phyloP scores from a whole-genome alignment of 1,140 invertebrate species.

The Teleogryllus occipitalis region DNA sequence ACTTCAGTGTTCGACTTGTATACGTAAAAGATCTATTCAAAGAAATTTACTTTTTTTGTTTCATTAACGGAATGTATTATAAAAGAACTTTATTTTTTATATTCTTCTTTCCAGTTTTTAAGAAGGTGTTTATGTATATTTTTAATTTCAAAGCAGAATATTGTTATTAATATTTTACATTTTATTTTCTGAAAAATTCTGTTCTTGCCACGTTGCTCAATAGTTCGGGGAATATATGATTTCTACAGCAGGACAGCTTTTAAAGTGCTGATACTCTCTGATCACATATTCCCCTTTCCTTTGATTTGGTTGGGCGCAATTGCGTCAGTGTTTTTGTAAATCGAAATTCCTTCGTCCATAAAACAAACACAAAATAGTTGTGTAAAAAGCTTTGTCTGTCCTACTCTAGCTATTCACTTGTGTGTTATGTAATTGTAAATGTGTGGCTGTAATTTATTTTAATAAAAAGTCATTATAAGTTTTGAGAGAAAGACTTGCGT shows the following conservation, averaged over 20 bases:
- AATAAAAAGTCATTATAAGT: constrained; percentile 34
- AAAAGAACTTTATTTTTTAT: constrained; percentile 3
- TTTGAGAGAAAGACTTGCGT: constrained; percentile 8
- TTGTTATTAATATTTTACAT: constrained; percentile 2
- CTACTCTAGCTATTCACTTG: constrained; percentile 7
- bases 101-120: neutral
- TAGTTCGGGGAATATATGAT: neutral
- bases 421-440: constrained; percentile 15
- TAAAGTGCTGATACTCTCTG: neutral
- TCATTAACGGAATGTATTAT: neutral
- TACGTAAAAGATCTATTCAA: constrained; percentile 1
- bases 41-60: neutral
- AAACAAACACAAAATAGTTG: neutral
- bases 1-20: constrained; percentile 1
- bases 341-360: neutral
- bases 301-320: neutral
- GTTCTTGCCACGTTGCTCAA: neutral
- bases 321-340: neutral
- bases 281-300: neutral
- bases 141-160: neutral
- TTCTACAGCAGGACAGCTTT: neutral
- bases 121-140: neutral
- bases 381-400: neutral
- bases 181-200: neutral
- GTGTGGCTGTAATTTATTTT: constrained; percentile 42